Percentiles rank a stretch among this genome's conserved stretches.
Conservation (phyloP, 2,113 vertebrate genomes). For the Phylloscopus trochiloides region DNA sequence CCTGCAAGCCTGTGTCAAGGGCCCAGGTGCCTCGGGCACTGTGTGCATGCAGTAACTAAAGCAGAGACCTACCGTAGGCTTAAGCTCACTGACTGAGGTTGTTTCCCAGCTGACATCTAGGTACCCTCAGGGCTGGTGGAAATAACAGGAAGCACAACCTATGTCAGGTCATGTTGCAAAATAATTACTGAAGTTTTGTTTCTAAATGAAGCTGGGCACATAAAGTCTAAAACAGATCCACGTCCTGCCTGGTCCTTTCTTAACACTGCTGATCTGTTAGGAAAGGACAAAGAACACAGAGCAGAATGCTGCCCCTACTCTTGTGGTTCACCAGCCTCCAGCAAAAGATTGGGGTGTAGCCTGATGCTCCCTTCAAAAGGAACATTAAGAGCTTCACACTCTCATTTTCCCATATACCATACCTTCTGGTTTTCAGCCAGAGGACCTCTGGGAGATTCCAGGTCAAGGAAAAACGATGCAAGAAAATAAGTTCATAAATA, state of each 20-base stretch:
- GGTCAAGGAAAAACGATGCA: not conserved
- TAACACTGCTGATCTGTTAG: not conserved
- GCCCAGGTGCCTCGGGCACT: rapidly evolving
- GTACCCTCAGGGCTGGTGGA: not conserved
- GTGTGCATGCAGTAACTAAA: not conserved
- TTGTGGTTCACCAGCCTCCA: not conserved
- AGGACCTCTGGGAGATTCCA: not conserved
- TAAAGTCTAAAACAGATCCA: not conserved
- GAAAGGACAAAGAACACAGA: not conserved
- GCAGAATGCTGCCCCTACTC: not conserved
- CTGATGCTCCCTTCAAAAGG: not conserved
- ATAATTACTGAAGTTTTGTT: not conserved
- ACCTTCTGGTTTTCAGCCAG: not conserved
- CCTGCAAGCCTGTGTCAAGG: not conserved
- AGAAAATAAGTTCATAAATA: not conserved
- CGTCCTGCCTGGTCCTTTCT: not conserved
- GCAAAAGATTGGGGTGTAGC: not conserved
- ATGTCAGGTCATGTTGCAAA: not conserved
- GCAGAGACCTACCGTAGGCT: not conserved
- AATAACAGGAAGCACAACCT: not conserved
- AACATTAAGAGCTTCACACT: not conserved
- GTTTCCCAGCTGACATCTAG: not conserved
- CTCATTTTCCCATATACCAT: not conserved
- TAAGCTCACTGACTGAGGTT: not conserved
- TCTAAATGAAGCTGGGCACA: not conserved